Evolutionary conservation across 2,888 invertebrate species (phyloP).

Genomic region (Rhagonycha lutea): DNA sequence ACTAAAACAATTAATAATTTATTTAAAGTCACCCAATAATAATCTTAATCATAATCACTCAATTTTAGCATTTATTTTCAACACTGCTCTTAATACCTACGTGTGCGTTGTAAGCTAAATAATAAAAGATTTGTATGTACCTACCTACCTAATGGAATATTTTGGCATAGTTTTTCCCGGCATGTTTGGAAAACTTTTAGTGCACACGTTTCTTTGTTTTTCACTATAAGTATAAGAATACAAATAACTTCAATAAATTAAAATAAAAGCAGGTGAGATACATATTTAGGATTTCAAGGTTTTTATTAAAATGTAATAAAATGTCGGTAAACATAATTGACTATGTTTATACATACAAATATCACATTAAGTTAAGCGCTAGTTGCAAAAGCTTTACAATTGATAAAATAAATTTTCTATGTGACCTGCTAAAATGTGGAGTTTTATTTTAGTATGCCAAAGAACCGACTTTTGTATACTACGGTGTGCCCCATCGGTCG

Average conservation of each 20-base stretch:
- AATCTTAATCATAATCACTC: no score
- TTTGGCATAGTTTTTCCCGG: not conserved
- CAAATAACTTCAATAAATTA: not conserved
- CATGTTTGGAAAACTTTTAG: not conserved
- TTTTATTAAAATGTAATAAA: not conserved
- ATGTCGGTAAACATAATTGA: slow-evolving; percentile 2
- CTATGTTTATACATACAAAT: slow-evolving; percentile 13
- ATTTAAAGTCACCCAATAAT: no score
- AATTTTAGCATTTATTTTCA: no score
- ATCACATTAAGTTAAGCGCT: slow-evolving; percentile 8
- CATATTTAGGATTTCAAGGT: not conserved
- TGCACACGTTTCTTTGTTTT: not conserved
- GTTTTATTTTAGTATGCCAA: slow-evolving; percentile 14
- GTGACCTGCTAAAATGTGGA: slow-evolving; percentile 22
- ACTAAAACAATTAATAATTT: no score
- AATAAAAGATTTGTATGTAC: no score
- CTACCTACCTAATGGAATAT: no score
- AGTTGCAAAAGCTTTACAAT: slow-evolving; percentile 9
- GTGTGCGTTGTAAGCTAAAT: no score
- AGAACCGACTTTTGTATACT: slow-evolving; percentile 35
- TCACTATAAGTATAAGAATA: not conserved
- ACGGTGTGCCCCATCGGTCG: slow-evolving; percentile 43
- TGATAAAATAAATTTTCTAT: slow-evolving; percentile 17
- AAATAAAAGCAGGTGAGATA: not conserved
- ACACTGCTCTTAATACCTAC: no score